Percentiles rank a stretch among this genome's conserved stretches.
phyloP scores from a whole-genome alignment of 37 sponge, comb jelly and placozoan genomes.

The Haliclona indistincta region DNA sequence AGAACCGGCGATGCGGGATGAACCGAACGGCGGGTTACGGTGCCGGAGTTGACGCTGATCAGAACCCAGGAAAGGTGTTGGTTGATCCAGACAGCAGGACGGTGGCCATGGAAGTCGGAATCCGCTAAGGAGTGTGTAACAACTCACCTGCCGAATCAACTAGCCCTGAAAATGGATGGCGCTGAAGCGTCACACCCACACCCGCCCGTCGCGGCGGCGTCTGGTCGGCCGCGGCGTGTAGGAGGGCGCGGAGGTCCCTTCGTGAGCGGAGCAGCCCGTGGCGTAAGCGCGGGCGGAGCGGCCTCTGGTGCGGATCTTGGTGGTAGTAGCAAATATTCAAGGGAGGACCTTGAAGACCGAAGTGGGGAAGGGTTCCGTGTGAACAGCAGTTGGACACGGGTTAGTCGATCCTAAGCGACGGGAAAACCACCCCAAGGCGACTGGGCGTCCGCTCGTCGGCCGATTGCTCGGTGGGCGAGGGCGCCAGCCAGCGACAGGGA shows the following conservation, averaged over 20 bases:
- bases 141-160: slow-evolving; percentile 91
- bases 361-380: slow-evolving; percentile 85
- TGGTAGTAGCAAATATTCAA: slow-evolving; percentile 93
- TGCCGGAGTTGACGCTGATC: slow-evolving; percentile 70
- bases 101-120: slow-evolving; percentile 91
- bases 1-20: slow-evolving; percentile 89
- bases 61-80: slow-evolving; percentile 84
- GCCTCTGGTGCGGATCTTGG: slow-evolving; percentile 86
- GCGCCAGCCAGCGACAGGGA: slow-evolving; percentile 40
- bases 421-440: slow-evolving; percentile 36
- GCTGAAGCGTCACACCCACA: slow-evolving; percentile 79
- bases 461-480: too few species aligned
- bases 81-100: slow-evolving; percentile 89
- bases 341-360: slow-evolving; percentile 79
- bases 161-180: slow-evolving; percentile 92
- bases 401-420: slow-evolving; percentile 80
- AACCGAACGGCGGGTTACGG: slow-evolving; percentile 84
- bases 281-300: slow-evolving; percentile 73
- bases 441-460: too few species aligned
- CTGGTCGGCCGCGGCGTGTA: slow-evolving; percentile 48
- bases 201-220: slow-evolving; percentile 57
- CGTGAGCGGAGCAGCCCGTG: slow-evolving; percentile 51
- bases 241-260: slow-evolving; percentile 79
- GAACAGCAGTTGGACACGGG: slow-evolving; percentile 87
- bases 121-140: slow-evolving; percentile 90